Evolutionary conservation across 2,797 vertebrate genomes (phyloP).

Genomic region (Varecia variegata): DNA sequence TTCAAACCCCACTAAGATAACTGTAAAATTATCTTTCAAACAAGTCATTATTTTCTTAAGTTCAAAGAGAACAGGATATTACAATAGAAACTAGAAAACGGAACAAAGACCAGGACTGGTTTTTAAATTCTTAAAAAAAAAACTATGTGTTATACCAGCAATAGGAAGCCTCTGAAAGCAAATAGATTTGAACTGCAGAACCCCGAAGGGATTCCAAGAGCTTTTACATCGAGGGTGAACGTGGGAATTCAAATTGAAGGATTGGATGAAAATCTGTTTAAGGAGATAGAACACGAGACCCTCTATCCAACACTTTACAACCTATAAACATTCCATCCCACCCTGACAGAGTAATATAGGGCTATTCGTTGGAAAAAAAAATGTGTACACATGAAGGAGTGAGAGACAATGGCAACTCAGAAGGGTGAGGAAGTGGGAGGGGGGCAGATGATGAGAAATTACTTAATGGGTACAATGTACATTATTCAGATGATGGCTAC

Average conservation of each 20-base stretch:
- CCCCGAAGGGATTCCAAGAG: too few species aligned
- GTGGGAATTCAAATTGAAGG: not conserved
- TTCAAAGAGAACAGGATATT: not conserved
- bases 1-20: too few species aligned
- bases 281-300: not conserved
- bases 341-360: not conserved
- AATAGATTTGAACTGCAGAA: not conserved
- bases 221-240: not conserved
- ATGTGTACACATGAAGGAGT: not conserved
- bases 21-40: not conserved
- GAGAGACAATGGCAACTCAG: not conserved
- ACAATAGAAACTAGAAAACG: not conserved
- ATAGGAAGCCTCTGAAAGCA: not conserved
- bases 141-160: not conserved
- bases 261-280: not conserved
- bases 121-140: not conserved
- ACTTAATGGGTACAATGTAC: not conserved
- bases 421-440: not conserved
- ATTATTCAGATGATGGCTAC: too few species aligned
- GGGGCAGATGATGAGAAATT: not conserved
- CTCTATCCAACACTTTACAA: fast-evolving
- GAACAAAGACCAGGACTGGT: not conserved
- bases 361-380: not conserved
- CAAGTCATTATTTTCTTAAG: not conserved
- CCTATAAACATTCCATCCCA: not conserved